A percentile compares a stretch with the other conserved stretches of the same genome.
Evolutionary conservation across 2,113 vertebrate species (phyloP).

Genomic region (Emydura subglobosa): DNA sequence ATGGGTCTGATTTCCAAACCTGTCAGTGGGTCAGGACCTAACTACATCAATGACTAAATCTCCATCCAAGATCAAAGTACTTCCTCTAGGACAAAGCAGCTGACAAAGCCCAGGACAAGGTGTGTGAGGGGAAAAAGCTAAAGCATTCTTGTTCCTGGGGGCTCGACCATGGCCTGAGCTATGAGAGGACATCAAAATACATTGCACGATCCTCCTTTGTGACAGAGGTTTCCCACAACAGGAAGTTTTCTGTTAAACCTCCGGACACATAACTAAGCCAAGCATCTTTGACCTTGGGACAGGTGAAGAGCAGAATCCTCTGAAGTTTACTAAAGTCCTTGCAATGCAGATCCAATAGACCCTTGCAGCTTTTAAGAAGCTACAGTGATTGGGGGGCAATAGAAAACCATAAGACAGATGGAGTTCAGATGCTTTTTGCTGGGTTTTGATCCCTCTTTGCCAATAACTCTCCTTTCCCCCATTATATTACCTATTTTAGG

Average conservation of each 20-base stretch:
- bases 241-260: not conserved
- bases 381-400: not conserved
- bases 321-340: not conserved
- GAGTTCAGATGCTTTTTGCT: not conserved
- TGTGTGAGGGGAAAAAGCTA: not conserved
- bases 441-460: not conserved
- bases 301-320: not conserved
- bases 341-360: not conserved
- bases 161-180: not conserved
- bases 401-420: not conserved
- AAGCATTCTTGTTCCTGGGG: not conserved
- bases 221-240: not conserved
- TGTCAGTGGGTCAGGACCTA: not conserved
- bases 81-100: not conserved
- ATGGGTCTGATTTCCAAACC: not conserved
- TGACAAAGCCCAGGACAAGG: not conserved
- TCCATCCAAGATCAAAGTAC: not conserved
- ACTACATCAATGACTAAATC: not conserved
- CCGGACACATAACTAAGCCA: not conserved
- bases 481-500: constrained; percentile 22
- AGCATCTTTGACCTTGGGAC: not conserved
- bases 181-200: not conserved
- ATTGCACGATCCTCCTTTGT: not conserved
- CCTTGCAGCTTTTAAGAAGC: not conserved
- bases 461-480: constrained; percentile 48